These are phyloP conservation scores for Pachypsylla venusta DNA, from an alignment of 1,140 invertebrate genomes.

Conservation along the genomic window DNA sequence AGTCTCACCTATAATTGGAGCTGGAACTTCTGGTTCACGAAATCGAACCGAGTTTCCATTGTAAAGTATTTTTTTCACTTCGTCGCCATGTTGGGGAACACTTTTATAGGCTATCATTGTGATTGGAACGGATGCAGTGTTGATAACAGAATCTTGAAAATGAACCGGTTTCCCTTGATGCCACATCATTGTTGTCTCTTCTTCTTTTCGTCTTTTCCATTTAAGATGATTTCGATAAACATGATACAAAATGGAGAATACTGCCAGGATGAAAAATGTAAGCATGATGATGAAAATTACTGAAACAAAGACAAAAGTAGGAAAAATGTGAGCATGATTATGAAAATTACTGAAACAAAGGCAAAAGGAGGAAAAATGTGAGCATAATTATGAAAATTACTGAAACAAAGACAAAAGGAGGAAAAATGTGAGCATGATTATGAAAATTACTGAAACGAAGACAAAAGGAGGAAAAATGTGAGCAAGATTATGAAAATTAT, in stretches of 20 bases:
- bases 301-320: constrained; percentile 21
- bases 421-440: no score
- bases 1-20: constrained; percentile 26
- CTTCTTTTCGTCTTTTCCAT: constrained; percentile 46
- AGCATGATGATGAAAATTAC: constrained; percentile 28
- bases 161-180: constrained; percentile 21
- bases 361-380: no score
- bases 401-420: no score
- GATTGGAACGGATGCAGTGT: constrained; percentile 23
- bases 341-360: no score
- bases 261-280: constrained; percentile 25
- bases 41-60: background rate
- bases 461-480: no score
- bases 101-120: constrained; percentile 30
- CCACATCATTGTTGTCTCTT: constrained; percentile 36
- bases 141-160: constrained; percentile 17
- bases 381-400: no score
- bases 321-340: background rate
- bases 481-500: no score
- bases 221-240: constrained; percentile 27
- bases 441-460: no score
- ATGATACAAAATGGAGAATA: constrained; percentile 24
- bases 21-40: background rate
- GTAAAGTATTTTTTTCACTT: background rate
- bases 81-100: background rate